Percentiles rank a stretch among this genome's conserved stretches.
These are phyloP conservation scores for Psix sp. DNA, from an alignment of 1,140 invertebrate genomes.

Conservation along the genomic window DNA sequence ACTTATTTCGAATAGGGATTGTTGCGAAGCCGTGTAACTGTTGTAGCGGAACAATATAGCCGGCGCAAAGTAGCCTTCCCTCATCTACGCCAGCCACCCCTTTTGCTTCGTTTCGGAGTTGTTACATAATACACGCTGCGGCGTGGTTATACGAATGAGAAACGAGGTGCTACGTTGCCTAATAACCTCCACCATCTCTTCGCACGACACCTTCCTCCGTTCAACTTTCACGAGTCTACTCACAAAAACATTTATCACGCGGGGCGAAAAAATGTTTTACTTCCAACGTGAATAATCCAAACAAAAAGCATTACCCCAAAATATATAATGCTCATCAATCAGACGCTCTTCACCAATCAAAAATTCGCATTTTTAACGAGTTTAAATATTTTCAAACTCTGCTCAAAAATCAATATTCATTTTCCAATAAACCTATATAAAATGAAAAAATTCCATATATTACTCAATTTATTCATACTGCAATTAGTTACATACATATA, in stretches of 20 bases:
- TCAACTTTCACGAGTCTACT: slow-evolving; percentile 50
- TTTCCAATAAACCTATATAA: too few relatives aligned
- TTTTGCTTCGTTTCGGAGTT: slow-evolving; percentile 75
- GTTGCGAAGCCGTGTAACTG: slow-evolving; percentile 65
- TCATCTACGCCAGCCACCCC: slow-evolving; percentile 56
- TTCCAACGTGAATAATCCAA: too few relatives aligned
- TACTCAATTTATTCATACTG: too few relatives aligned
- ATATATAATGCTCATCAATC: too few relatives aligned
- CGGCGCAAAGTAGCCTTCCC: slow-evolving; percentile 52
- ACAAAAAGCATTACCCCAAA: too few relatives aligned
- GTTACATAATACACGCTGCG: slow-evolving; percentile 77
- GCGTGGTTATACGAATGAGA: slow-evolving; percentile 74
- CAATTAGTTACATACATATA: too few relatives aligned
- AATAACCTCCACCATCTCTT: slow-evolving; percentile 73
- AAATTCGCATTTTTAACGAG: too few relatives aligned
- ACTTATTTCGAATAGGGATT: slow-evolving; percentile 65
- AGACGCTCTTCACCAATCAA: too few relatives aligned
- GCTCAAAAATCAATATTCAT: too few relatives aligned
- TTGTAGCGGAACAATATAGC: slow-evolving; percentile 53
- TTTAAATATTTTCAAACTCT: too few relatives aligned
- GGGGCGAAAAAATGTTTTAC: slow-evolving; percentile 37
- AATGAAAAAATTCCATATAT: too few relatives aligned
- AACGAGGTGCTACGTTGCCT: slow-evolving; percentile 76
- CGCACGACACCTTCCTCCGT: slow-evolving; percentile 60
- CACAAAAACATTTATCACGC: slow-evolving; percentile 38